A percentile compares a stretch with the other conserved stretches of the same genome.
Evolutionary conservation across 2,113 vertebrate species (phyloP).

Genomic region (Protobothrops mucrosquamatus): DNA sequence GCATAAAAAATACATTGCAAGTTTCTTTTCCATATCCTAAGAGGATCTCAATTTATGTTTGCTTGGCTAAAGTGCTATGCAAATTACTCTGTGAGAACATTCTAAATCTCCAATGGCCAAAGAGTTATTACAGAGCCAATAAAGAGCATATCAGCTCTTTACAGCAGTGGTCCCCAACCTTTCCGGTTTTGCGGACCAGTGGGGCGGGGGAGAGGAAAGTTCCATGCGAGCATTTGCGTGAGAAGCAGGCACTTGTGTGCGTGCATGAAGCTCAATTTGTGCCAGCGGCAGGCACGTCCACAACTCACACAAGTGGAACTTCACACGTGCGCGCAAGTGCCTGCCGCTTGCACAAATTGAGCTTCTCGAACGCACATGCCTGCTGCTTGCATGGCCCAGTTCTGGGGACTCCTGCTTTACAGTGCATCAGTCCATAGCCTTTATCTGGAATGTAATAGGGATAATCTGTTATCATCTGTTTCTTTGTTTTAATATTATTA

Average conservation of each 20-base stretch:
- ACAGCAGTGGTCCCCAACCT: neutral
- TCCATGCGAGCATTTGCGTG: neutral
- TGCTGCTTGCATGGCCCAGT: neutral
- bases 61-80: neutral
- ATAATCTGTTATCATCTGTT: neutral
- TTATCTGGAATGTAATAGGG: neutral
- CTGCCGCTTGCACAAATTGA: neutral
- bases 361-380: fast-evolving
- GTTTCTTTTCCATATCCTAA: neutral
- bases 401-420: neutral
- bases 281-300: fast-evolving
- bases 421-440: neutral
- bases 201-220: neutral
- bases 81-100: neutral
- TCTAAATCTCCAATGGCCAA: neutral
- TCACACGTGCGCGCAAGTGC: neutral
- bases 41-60: neutral
- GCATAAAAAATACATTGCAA: neutral
- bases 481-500: neutral
- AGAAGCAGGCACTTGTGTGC: neutral
- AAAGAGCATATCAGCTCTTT: neutral
- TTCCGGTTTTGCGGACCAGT: neutral
- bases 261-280: neutral
- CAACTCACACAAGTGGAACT: neutral
- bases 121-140: neutral